Conservation (phyloP, 2,113 vertebrate species). For the Castor canadensis region DNA sequence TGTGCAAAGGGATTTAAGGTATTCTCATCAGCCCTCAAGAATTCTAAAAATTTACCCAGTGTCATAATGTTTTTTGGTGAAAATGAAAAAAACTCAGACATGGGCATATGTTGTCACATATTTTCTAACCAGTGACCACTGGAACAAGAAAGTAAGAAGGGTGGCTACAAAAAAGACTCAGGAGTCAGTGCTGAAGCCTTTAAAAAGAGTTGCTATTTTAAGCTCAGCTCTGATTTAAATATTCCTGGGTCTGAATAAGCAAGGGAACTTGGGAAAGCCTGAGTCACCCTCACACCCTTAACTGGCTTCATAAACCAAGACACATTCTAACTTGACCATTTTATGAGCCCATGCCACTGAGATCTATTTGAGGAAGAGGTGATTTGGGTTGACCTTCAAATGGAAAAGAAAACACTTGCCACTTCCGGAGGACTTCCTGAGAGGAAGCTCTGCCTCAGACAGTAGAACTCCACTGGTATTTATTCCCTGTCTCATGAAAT, state of each 20-base stretch:
- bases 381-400: slow-evolving; percentile 59
- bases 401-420: slow-evolving; percentile 58
- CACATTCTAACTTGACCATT: slow-evolving; percentile 75
- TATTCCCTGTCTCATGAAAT: slow-evolving; percentile 43
- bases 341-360: slow-evolving; percentile 68
- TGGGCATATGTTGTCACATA: not conserved
- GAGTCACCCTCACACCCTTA: slow-evolving; percentile 77
- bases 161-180: not conserved
- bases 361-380: slow-evolving; percentile 65
- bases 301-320: slow-evolving; percentile 81
- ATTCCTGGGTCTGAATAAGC: slow-evolving; percentile 81
- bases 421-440: slow-evolving; percentile 52
- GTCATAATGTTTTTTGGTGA: slow-evolving; percentile 28
- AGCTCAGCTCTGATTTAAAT: slow-evolving; percentile 81
- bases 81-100: slow-evolving; percentile 38
- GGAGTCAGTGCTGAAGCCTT: slow-evolving; percentile 65
- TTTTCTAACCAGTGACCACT: slow-evolving; percentile 50
- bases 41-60: slow-evolving; percentile 35
- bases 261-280: slow-evolving; percentile 81
- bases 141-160: slow-evolving; percentile 22
- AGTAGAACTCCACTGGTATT: not conserved
- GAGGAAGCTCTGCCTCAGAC: slow-evolving; percentile 47
- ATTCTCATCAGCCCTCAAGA: slow-evolving; percentile 12
- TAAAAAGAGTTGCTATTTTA: slow-evolving; percentile 75
- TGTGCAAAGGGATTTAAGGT: slow-evolving; percentile 22